A percentile compares a stretch with the other conserved stretches of the same genome.
Evolutionary conservation across 2,113 vertebrate species (phyloP).

Genomic region (Brachyhypopomus gauderio): DNA sequence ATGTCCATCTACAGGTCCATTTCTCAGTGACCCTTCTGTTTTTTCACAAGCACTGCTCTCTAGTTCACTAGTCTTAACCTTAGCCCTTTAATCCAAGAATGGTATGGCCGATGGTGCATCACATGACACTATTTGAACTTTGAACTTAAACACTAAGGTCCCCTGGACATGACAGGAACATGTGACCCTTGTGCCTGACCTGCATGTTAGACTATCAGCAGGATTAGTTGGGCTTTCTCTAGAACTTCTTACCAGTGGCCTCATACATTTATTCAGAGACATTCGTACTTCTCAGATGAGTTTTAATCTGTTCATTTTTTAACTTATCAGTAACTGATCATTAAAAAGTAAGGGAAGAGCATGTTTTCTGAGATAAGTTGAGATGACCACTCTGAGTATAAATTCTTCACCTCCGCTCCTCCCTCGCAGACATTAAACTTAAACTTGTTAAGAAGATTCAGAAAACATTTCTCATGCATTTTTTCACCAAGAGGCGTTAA

Average conservation of each 20-base stretch:
- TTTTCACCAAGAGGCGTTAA: too few relatives aligned
- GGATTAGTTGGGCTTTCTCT: background rate
- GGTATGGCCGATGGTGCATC: constrained; percentile 5
- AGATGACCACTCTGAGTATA: background rate
- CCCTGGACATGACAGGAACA: background rate
- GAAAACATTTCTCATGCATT: too few relatives aligned
- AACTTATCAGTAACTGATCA: constrained; percentile 7
- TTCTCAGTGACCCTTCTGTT: too few relatives aligned
- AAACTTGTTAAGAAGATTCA: too few relatives aligned
- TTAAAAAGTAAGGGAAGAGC: constrained; percentile 21
- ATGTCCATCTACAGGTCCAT: too few relatives aligned
- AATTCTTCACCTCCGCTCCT: background rate
- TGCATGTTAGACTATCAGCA: background rate
- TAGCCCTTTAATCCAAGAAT: background rate
- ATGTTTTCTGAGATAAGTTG: background rate
- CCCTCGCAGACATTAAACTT: too few relatives aligned
- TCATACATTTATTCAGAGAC: constrained; percentile 8
- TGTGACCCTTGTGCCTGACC: background rate
- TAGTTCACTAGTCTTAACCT: background rate
- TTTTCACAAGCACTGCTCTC: too few relatives aligned
- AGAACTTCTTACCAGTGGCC: background rate
- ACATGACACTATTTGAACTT: constrained; percentile 14
- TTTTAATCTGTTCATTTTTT: constrained; percentile 1
- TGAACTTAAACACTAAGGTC: background rate
- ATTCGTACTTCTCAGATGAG: background rate